Conservation (phyloP, 2,888 invertebrate genomes). For the Morinoia aosen region DNA sequence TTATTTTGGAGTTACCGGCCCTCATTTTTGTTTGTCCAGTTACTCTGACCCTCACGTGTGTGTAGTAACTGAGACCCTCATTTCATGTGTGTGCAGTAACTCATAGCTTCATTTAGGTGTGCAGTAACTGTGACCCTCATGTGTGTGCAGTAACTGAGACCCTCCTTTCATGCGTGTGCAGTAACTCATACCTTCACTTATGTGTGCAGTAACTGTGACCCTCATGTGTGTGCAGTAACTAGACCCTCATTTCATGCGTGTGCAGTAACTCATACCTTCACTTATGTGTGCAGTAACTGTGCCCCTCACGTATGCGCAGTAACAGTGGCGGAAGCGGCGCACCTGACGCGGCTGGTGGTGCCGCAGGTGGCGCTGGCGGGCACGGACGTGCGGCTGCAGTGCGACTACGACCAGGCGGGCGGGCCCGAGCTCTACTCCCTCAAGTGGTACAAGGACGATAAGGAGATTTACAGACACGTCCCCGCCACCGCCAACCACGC, state of each 20-base stretch:
- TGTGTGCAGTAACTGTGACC: too few species aligned
- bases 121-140: not conserved
- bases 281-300: too few species aligned
- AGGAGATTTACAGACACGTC: slow-evolving; percentile 61
- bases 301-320: too few species aligned
- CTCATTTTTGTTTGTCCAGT: not conserved
- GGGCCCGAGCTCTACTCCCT: slow-evolving; percentile 60
- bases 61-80: not conserved
- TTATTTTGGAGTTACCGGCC: too few species aligned
- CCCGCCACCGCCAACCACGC: slow-evolving; percentile 55
- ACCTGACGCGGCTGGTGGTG: slow-evolving; percentile 57
- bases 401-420: slow-evolving; percentile 61
- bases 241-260: too few species aligned
- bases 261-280: too few species aligned
- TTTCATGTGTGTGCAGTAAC: not conserved
- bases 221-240: too few species aligned
- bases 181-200: too few species aligned
- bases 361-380: slow-evolving; percentile 60
- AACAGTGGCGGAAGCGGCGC: not conserved
- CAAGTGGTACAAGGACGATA: slow-evolving; percentile 65
- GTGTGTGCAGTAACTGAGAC: not conserved
- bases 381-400: slow-evolving; percentile 59
- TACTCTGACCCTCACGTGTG: not conserved
- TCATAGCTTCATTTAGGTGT: not conserved
- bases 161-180: too few species aligned